A percentile compares a stretch with the other conserved stretches of the same genome.
Evolutionary conservation across 2,113 vertebrate species (phyloP).

Genomic region (Lutjanus erythropterus): DNA sequence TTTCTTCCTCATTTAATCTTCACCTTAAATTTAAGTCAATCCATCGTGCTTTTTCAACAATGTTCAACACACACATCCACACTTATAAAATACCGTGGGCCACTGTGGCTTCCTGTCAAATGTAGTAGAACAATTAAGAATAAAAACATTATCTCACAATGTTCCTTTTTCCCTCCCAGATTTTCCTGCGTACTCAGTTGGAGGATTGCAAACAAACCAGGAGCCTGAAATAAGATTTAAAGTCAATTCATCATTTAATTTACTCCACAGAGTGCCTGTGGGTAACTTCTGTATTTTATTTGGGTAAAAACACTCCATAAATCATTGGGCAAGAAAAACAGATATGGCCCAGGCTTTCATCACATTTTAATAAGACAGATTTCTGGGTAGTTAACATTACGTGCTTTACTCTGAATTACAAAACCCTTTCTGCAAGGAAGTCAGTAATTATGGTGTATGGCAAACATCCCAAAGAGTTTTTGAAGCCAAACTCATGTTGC

Average conservation of each 20-base stretch:
- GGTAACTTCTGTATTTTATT: conserved; percentile 14
- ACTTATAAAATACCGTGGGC: background rate
- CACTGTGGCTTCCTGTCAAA: background rate
- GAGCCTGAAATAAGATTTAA: background rate
- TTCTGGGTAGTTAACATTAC: background rate
- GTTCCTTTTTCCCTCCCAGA: background rate
- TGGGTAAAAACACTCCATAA: background rate
- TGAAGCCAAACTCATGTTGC: conserved; percentile 34
- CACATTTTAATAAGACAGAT: conserved; percentile 36
- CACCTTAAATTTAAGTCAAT: background rate
- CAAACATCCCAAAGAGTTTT: conserved; percentile 32
- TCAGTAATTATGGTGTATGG: conserved; percentile 54
- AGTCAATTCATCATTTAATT: background rate
- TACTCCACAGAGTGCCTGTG: background rate
- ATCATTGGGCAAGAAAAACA: conserved; percentile 10
- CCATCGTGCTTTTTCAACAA: background rate
- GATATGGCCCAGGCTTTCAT: conserved; percentile 27
- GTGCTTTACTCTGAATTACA: conserved; percentile 32
- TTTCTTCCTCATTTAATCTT: background rate
- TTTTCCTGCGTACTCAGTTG: background rate
- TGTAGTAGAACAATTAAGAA: background rate
- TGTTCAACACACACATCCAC: background rate
- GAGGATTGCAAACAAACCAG: background rate
- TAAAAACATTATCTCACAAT: background rate
- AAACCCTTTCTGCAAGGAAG: conserved; percentile 28